phyloP scores from a whole-genome alignment of 2,888 invertebrate genomes.

The Andrena fulva region DNA sequence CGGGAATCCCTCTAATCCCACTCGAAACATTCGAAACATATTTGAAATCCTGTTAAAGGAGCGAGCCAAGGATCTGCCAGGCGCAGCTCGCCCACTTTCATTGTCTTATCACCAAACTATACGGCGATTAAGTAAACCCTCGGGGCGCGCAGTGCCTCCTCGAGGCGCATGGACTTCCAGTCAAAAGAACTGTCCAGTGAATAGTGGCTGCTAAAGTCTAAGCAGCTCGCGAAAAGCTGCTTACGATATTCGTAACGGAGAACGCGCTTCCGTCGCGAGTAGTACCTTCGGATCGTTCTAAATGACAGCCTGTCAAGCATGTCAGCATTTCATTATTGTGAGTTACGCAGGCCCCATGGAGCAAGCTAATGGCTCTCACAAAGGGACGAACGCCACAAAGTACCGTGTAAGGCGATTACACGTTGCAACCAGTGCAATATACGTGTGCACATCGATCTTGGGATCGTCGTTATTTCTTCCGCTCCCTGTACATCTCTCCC shows the following conservation, averaged over 20 bases:
- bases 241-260: conserved; percentile 70
- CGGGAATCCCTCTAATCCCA: background rate
- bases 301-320: conserved; percentile 65
- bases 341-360: conserved; percentile 27
- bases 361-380: conserved; percentile 57
- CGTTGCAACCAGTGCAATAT: background rate
- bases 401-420: conserved; percentile 51
- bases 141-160: conserved; percentile 9
- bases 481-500: background rate
- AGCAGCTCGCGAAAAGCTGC: conserved; percentile 72
- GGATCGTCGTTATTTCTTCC: conserved; percentile 32
- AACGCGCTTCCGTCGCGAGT: conserved; percentile 22
- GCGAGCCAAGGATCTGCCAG: background rate
- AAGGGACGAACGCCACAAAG: conserved; percentile 42
- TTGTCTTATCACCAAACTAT: conserved; percentile 18
- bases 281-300: conserved; percentile 37
- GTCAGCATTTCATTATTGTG: conserved; percentile 66
- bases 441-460: background rate
- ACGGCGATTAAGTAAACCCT: conserved; percentile 21
- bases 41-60: background rate
- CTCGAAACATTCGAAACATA: background rate
- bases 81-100: background rate
- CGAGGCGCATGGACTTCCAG: conserved; percentile 35
- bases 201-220: conserved; percentile 67
- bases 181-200: conserved; percentile 61